Evolutionary conservation across 2,797 vertebrate species (phyloP), one percentile per base, ranked within the genome.

Genomic region (Acestrorhynchus altus): DNA sequence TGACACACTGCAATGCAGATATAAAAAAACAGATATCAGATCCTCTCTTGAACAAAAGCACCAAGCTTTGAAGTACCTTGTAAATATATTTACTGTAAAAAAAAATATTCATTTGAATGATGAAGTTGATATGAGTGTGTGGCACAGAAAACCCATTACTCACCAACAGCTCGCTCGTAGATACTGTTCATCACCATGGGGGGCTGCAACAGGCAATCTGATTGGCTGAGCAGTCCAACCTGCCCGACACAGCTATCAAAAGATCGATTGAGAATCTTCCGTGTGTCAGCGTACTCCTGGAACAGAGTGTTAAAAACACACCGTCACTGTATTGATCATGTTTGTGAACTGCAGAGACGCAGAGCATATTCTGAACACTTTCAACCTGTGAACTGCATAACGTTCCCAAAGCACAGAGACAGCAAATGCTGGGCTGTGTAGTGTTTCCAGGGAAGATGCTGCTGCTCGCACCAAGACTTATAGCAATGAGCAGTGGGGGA

Each of bases 131-230:
- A 4, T 26, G 2, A 76, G 26, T 68, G 61, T 24, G 1, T 28
- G 40, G 42, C 61, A 80, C 46, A 77, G 72, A 77, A 76, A 56
- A 69, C 46, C 35, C 42, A 72, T 76, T 46, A 85, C 86, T 87
- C 84, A 95, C 94, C 94, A 91, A 89, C 91, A 28, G 84, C 79
- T 81, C 85, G 90, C 75, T 93, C 90, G 26, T 89, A 92, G 68
- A 90, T 84, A 75, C 77, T 75, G 75, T 81, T 88, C 0, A 79
- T 76, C 64, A 90, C 81, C 79, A 90, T 84, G 0, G 81, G 82
- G 71, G 87, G 89, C 24, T 86, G 84, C 73, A 83, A 0, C 13
- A 78, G 4, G 26, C 87, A 87, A 1, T 82, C 88, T 63, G 80
- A 79, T 15, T 83, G 90, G 74, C 87, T 84, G 81, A 87, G 74